Conservation (phyloP, 2,797 vertebrate species). For the Peromyscus aztecus region DNA sequence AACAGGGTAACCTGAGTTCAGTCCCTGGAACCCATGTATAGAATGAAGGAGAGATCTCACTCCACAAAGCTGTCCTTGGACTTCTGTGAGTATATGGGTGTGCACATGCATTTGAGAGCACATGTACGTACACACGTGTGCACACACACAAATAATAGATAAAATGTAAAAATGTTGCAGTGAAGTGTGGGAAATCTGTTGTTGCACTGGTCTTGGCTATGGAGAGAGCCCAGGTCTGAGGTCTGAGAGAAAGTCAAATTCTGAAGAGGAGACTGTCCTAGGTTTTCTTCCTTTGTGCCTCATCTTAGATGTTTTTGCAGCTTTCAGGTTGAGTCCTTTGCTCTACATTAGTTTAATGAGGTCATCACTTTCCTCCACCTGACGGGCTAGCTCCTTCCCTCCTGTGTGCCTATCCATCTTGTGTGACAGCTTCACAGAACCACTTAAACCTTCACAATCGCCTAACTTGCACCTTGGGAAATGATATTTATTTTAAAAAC, state of each 20-base stretch:
- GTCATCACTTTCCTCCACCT: neutral
- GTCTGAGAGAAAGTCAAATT: neutral
- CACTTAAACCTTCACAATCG: neutral
- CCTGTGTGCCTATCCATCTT: neutral
- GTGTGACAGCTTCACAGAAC: neutral
- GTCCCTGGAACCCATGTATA: neutral
- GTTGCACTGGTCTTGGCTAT: neutral
- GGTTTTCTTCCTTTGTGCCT: neutral
- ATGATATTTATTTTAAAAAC: neutral
- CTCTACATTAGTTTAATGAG: neutral
- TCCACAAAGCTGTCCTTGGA: neutral
- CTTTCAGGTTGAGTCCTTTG: neutral
- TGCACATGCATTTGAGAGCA: rapidly evolving
- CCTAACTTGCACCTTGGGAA: neutral
- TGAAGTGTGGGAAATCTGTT: neutral
- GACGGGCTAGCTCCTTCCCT: neutral
- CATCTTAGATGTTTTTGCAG: neutral
- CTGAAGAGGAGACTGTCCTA: neutral
- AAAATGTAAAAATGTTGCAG: neutral
- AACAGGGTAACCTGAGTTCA: neutral
- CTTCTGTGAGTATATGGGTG: neutral
- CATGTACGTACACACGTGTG: rapidly evolving
- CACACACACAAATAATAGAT: neutral
- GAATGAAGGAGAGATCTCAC: neutral
- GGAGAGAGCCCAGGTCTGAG: neutral